Evolutionary conservation across 2,797 vertebrate genomes (phyloP).

Genomic region (Crenuchus spilurus): DNA sequence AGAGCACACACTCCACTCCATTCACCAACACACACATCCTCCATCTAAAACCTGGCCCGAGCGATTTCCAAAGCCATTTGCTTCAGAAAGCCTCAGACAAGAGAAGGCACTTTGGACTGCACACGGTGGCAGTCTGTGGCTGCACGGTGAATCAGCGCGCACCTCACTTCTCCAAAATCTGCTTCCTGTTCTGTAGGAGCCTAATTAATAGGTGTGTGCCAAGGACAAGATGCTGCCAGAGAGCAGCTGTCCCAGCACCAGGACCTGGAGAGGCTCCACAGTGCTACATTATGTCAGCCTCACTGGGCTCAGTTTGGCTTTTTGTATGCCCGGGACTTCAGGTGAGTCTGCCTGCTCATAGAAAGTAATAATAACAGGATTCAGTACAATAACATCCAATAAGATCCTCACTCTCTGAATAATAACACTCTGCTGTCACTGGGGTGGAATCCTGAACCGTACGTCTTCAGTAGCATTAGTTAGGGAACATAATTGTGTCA

Average conservation of each 20-base stretch:
- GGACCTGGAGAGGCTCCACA: conserved; percentile 61
- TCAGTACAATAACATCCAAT: conserved; percentile 7
- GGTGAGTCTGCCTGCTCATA: conserved; percentile 4
- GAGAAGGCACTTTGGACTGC: conserved; percentile 11
- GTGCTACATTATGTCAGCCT: conserved; percentile 71
- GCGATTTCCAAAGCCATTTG: conserved; percentile 15
- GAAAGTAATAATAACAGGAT: background rate
- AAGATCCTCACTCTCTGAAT: background rate
- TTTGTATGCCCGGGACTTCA: conserved; percentile 32
- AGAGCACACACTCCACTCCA: background rate
- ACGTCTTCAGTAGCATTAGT: no score
- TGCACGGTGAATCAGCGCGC: background rate
- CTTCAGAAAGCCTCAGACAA: conserved; percentile 14
- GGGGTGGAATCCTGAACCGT: no score
- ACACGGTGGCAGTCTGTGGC: conserved; percentile 2
- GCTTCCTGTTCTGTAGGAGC: conserved; percentile 40
- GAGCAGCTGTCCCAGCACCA: conserved; percentile 70
- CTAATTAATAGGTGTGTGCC: conserved; percentile 43
- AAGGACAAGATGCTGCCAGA: conserved; percentile 55
- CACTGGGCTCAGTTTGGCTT: conserved; percentile 39
- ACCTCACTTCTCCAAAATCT: conserved; percentile 14
- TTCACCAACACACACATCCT: background rate
- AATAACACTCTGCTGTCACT: no score
- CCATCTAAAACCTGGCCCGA: background rate
- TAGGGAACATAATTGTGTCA: no score